A percentile compares a stretch with the other conserved stretches of the same genome.
These are phyloP conservation scores for Tachysurus vachellii DNA, from an alignment of 2,113 vertebrate genomes.

Conservation along the genomic window DNA sequence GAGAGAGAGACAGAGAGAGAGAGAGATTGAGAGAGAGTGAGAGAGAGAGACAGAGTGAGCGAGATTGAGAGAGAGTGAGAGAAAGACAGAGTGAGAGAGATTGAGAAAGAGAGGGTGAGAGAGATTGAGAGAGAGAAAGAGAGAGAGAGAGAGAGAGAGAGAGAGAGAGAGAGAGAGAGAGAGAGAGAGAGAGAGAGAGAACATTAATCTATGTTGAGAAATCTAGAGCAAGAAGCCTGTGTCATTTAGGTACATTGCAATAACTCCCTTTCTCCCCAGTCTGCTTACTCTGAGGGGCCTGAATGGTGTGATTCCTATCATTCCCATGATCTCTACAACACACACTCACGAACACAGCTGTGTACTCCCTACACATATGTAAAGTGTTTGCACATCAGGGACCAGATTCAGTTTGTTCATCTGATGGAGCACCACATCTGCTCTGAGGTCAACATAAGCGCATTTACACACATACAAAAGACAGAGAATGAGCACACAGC, in stretches of 20 bases:
- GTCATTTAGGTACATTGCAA: conserved; percentile 13
- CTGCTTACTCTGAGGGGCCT: conserved; percentile 14
- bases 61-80: not conserved
- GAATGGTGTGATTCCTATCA: not conserved
- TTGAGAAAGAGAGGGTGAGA: conserved; percentile 1
- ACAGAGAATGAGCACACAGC: not conserved
- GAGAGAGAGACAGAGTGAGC: not conserved
- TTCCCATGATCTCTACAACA: not conserved
- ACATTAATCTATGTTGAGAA: conserved; percentile 36
- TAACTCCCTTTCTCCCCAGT: conserved; percentile 9
- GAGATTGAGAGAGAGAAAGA: not conserved
- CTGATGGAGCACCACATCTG: conserved; percentile 39
- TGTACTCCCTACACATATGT: conserved; percentile 2
- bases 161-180: conserved; percentile 5
- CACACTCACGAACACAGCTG: conserved; percentile 31
- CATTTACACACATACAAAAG: conserved; percentile 1
- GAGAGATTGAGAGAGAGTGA: conserved; percentile 2
- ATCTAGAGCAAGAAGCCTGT: conserved; percentile 41
- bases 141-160: not conserved
- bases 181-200: not conserved
- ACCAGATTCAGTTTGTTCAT: conserved; percentile 26
- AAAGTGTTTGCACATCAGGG: conserved; percentile 18
- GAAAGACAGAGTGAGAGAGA: not conserved
- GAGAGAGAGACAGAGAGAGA: not conserved
- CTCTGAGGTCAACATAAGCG: not conserved